Evolutionary conservation across 2,113 vertebrate species (phyloP), one percentile per base, ranked within the genome.

Genomic region (Maccullochella peelii): DNA sequence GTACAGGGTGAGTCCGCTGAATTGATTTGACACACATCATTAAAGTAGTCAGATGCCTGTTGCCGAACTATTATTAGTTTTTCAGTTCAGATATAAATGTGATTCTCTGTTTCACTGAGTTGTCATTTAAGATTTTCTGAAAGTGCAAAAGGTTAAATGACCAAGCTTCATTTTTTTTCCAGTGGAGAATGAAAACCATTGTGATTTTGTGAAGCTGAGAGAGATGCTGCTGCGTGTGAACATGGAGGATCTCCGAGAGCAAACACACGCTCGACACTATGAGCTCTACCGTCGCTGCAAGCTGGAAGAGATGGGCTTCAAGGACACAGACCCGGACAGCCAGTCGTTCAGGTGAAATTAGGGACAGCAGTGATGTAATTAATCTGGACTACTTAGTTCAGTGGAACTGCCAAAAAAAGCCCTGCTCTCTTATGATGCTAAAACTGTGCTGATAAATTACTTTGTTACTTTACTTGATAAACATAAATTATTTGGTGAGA

Each of bases 181-280:
- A 99, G 98, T 99, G 89, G 98, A 99, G 93, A 99, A 99, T 0
- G 98, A 99, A 88, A 98, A 95, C 50, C 98, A 99, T 85, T 99
- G 97, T 76, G 98, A 99, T 92, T 99, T 99, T n/a, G 97, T 99
- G 92, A 98, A 99, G 79, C 96, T 99, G 77, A 92, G 97, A 83
- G 98, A 99, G 73, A 99, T 99, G 98, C 90, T 99, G 82, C 96
- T 99, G 30, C 96, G 97, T 0, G 97, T 99, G 16, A 99, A 99
- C 91, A 99, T 98, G 97, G 97, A 99, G 88, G 98, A 99, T 47
- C 97, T 99, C 8, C 91, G 97, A 0, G 98, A 99, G 80, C 98
- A 99, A 95, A 99, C 98, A 0, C 98, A 99, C 73, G 94, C 95
- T 6, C 96, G 97, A 42, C 98, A 99, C 93, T 99, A 99, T 0